A percentile compares a stretch with the other conserved stretches of the same genome.
phyloP scores from a whole-genome alignment of 2,888 invertebrate species.

The Sarcophaga caerulescens region DNA sequence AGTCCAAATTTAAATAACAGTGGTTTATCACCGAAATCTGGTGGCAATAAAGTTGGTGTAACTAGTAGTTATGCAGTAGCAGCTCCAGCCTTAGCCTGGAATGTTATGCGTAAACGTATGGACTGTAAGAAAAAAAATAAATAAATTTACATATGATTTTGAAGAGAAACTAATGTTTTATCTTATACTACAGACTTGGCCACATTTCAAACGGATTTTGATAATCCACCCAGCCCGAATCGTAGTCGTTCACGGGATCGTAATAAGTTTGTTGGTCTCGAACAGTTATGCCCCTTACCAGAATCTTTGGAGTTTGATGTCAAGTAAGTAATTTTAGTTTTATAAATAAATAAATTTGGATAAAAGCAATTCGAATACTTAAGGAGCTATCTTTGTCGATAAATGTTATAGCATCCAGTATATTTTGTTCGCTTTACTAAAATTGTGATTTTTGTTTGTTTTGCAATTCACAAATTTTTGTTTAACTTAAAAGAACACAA shows the following conservation, averaged over 20 bases:
- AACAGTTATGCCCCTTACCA: slow-evolving; percentile 84
- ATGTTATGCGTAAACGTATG: slow-evolving; percentile 93
- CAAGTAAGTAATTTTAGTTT: slow-evolving; percentile 82
- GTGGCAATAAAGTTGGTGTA: slow-evolving; percentile 71
- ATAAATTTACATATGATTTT: slow-evolving; percentile 3
- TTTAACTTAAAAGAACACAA: no score
- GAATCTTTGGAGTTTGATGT: slow-evolving; percentile 94
- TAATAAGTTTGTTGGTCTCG: slow-evolving; percentile 81
- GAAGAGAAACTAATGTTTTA: neutral
- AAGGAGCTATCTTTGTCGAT: no score
- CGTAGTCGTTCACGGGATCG: slow-evolving; percentile 81
- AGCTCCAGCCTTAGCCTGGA: slow-evolving; percentile 92
- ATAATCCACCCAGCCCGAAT: slow-evolving; percentile 82
- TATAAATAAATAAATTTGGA: slow-evolving; percentile 5
- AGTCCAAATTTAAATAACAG: slow-evolving; percentile 50
- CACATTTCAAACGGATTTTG: slow-evolving; percentile 88
- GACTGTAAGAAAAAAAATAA: slow-evolving; percentile 93
- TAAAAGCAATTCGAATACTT: neutral
- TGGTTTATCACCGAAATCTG: slow-evolving; percentile 55
- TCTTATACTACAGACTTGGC: slow-evolving; percentile 85
- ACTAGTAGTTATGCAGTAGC: slow-evolving; percentile 69
- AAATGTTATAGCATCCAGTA: no score
- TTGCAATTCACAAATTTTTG: no score
- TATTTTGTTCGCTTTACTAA: no score
- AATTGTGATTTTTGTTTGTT: no score